Evolutionary conservation across 2,113 vertebrate genomes (phyloP), one percentile per base, ranked within the genome.

Genomic region (Cololabis saira): DNA sequence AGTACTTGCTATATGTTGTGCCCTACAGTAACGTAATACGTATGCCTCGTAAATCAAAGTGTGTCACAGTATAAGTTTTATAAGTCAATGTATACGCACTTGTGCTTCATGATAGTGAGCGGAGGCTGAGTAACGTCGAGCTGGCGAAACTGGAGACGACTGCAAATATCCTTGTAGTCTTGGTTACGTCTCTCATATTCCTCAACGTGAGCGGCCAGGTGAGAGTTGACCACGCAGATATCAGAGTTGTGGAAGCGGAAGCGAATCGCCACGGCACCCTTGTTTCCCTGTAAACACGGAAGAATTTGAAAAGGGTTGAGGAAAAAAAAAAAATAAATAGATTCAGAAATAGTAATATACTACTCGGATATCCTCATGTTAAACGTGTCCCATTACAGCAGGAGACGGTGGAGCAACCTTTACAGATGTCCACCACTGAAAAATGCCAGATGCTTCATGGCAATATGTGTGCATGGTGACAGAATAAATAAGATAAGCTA

Each of bases 111-210:
- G 67, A 99, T 96, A 30, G 94, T 93, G 72, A 97, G 92, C 7
- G 93, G 89, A 0, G 95, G 91, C 43, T 93, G 86, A 1, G 84
- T 83, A 0, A 89, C 86, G 62, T 97, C 94, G 0, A 62, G 57
- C 41, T 95, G 95, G 67, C 87, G 90, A 87, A 99, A 99, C 33
- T 90, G 94, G 85, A 98, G 94, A 61, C 96, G 93, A 40, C 93
- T 93, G 84, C 97, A 98, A 81, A 99, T 99, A 74, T 99, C 97
- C 56, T 89, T 96, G 76, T 95, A 97, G 88, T 98, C 98, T 80
- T 99, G 97, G 90, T 99, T 99, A 52, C 97, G 94, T 63, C 96
- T 87, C 85, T 99, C 97, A 0, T 91, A 97, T 51, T 98, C 97
- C 65, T 98, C 97, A 0, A 69, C 89, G 81, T 99, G 97, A 45